Percentiles rank a stretch among this genome's conserved stretches.
These are phyloP conservation scores for Eulimnadia texana DNA, from an alignment of 1,140 invertebrate genomes.

Conservation along the genomic window DNA sequence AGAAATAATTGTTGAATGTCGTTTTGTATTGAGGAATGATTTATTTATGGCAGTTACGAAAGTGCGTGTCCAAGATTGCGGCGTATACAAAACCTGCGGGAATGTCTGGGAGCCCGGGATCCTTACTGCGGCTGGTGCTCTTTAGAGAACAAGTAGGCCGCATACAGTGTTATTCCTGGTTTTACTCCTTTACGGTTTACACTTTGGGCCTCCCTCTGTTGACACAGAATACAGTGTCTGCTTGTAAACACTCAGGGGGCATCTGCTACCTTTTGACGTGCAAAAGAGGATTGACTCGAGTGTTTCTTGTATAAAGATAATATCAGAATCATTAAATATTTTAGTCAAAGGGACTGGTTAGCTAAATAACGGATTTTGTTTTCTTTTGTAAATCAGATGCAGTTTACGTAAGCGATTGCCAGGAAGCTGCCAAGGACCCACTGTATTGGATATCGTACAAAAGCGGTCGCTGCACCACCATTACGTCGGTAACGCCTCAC, in stretches of 20 bases:
- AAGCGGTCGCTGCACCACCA: conserved; percentile 86
- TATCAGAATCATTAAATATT: too few species aligned
- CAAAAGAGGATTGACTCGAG: too few species aligned
- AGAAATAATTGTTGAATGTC: neutral
- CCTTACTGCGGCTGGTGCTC: neutral
- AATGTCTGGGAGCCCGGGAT: conserved; percentile 28
- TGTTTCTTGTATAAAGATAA: too few species aligned
- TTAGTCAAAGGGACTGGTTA: too few species aligned
- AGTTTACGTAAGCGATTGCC: conserved; percentile 74
- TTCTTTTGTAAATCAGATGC: conserved; percentile 41
- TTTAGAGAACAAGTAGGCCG: conserved; percentile 22
- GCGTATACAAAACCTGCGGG: conserved; percentile 21
- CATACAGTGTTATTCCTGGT: neutral
- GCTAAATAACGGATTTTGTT: neutral
- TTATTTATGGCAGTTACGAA: neutral
- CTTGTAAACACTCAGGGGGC: neutral
- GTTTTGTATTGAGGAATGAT: too few species aligned
- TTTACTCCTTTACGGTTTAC: neutral
- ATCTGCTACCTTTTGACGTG: too few species aligned
- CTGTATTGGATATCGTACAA: conserved; percentile 94
- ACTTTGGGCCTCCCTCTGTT: neutral
- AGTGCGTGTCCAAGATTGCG: neutral
- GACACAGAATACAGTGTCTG: neutral
- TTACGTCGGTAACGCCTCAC: conserved; percentile 77
- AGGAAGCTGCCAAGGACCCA: conserved; percentile 78